Conservation (phyloP, 2,113 vertebrate genomes). For the Tricholaema leucomelas region DNA sequence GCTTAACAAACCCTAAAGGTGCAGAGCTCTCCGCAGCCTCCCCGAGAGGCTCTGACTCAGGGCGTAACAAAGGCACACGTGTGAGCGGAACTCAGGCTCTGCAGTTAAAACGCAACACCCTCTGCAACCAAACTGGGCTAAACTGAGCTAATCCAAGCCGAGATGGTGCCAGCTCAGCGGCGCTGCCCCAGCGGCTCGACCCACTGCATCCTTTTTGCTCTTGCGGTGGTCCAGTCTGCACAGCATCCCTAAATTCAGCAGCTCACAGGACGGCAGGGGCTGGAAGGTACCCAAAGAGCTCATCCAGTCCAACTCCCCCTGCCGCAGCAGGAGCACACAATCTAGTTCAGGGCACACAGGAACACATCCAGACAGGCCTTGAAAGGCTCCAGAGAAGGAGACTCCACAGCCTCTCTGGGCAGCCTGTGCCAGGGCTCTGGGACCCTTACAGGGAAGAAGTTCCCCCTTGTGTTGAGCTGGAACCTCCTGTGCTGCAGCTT, state of each 20-base stretch:
- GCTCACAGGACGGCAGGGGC: no score
- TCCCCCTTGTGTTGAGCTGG: no score
- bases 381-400: no score
- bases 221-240: rapidly evolving
- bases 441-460: no score
- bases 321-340: no score
- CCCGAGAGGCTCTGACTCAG: constrained; percentile 31
- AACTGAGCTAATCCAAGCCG: not conserved
- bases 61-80: not conserved
- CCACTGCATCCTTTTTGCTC: not conserved
- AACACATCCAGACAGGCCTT: no score
- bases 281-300: no score
- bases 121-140: not conserved
- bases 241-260: not conserved
- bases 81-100: not conserved
- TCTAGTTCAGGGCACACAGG: no score
- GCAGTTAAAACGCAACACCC: not conserved
- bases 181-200: not conserved
- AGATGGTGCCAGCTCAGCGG: not conserved
- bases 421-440: no score
- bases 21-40: not conserved
- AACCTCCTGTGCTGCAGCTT: no score
- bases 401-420: no score
- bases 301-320: no score
- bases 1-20: not conserved